A percentile compares a stretch with the other conserved stretches of the same genome.
Evolutionary conservation across 2,797 vertebrate species (phyloP).

Genomic region (Cyprinodon diabolis): DNA sequence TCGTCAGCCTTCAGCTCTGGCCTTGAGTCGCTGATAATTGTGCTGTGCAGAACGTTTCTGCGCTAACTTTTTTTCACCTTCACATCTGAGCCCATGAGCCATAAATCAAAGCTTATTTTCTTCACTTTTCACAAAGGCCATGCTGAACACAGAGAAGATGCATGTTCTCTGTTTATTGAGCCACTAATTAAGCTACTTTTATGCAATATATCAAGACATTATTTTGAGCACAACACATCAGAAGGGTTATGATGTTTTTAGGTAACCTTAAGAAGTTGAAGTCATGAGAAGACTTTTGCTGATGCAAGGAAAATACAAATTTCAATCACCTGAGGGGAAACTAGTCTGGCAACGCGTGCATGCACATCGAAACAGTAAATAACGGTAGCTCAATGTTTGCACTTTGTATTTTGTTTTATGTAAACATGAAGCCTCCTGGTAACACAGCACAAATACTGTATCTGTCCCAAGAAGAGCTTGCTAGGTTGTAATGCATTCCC

Average conservation of each 20-base stretch:
- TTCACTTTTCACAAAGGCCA: neutral
- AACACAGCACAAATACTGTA: neutral
- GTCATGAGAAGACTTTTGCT: constrained; percentile 14
- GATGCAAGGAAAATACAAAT: neutral
- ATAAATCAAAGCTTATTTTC: neutral
- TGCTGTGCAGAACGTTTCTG: neutral
- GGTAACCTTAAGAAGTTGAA: neutral
- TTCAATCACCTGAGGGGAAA: neutral
- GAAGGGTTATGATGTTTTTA: neutral
- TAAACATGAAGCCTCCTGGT: neutral
- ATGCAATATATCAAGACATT: neutral
- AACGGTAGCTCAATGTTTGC: neutral
- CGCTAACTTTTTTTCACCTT: constrained; percentile 4
- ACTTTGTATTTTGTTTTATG: constrained; percentile 5
- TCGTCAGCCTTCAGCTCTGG: constrained; percentile 9
- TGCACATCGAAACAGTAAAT: constrained; percentile 11
- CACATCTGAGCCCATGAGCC: neutral
- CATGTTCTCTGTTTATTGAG: constrained; percentile 8
- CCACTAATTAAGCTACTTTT: constrained; percentile 6
- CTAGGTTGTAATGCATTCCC: neutral
- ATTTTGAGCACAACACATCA: constrained; percentile 8
- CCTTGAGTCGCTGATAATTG: constrained; percentile 13
- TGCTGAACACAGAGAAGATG: constrained; percentile 2
- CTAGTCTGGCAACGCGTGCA: neutral
- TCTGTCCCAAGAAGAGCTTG: neutral